A percentile compares a stretch with the other conserved stretches of the same genome.
Conservation (phyloP, 1,140 invertebrate species). For the Drosophila insularis region DNA sequence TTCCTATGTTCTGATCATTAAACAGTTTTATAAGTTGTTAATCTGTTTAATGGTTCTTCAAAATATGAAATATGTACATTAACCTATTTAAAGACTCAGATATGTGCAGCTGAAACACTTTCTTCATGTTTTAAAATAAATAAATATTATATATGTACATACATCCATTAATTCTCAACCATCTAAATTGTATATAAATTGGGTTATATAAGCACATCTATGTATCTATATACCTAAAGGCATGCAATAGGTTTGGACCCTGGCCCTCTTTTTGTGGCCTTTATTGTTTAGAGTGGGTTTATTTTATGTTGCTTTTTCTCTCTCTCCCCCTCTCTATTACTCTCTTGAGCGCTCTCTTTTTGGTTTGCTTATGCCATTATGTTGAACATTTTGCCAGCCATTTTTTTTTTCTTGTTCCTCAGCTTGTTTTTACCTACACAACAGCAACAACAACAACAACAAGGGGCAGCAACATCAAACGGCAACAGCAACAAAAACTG, state of each 20-base stretch:
- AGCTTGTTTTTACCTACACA: constrained; percentile 64
- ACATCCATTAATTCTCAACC: not conserved
- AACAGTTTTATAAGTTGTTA: too few relatives aligned
- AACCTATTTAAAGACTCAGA: not conserved
- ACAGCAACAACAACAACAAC: constrained; percentile 26
- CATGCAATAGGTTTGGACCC: not conserved
- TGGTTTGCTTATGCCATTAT: constrained; percentile 50
- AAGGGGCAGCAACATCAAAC: constrained; percentile 21
- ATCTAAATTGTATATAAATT: not conserved
- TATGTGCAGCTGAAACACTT: not conserved
- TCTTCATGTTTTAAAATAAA: not conserved
- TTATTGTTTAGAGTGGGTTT: constrained; percentile 31
- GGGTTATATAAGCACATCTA: not conserved
- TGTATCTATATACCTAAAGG: not conserved
- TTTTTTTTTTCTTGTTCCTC: constrained; percentile 52
- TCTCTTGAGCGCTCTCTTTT: constrained; percentile 18
- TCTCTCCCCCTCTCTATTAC: not conserved
- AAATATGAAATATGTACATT: too few relatives aligned
- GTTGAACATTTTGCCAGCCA: constrained; percentile 60
- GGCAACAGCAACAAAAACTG: constrained; percentile 44
- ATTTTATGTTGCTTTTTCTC: constrained; percentile 14
- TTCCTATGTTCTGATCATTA: too few relatives aligned
- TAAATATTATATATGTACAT: not conserved
- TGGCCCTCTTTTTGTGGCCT: constrained; percentile 26
- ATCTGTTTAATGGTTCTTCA: too few relatives aligned